Conservation (phyloP, 2,888 invertebrate genomes). For the Nasonia oneida region DNA sequence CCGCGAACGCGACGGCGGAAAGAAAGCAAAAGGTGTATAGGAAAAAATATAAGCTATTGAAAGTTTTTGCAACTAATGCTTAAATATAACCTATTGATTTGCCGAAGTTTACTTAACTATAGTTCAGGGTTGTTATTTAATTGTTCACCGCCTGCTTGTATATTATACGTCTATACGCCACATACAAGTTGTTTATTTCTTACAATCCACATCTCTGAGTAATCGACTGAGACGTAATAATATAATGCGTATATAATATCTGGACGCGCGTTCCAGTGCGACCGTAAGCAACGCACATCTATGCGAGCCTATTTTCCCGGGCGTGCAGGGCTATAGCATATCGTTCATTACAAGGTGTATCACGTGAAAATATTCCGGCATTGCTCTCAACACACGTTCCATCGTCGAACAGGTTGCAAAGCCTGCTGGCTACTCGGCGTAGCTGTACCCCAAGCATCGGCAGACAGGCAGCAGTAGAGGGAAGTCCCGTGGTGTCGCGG, state of each 20-base stretch:
- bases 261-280: too few species aligned
- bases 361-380: too few species aligned
- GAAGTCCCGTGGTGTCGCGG: slow-evolving; percentile 53
- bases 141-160: background rate
- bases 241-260: too few species aligned
- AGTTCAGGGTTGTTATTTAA: slow-evolving; percentile 56
- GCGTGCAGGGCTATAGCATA: too few species aligned
- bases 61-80: slow-evolving; percentile 37
- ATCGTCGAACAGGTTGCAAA: slow-evolving; percentile 43
- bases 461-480: background rate
- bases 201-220: too few species aligned
- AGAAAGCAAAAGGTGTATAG: too few species aligned
- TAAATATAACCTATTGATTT: slow-evolving; percentile 53
- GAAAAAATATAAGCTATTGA: background rate
- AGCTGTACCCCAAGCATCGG: slow-evolving; percentile 3
- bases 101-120: slow-evolving; percentile 52
- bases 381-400: too few species aligned
- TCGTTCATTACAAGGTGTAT: too few species aligned
- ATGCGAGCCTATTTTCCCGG: too few species aligned
- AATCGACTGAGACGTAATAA: too few species aligned
- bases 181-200: too few species aligned
- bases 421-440: slow-evolving; percentile 26
- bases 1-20: background rate
- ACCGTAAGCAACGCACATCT: too few species aligned
- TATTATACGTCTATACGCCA: slow-evolving; percentile 9